Evolutionary conservation across 64 coral and sea anemone species (phyloP).

Genomic region (Hydrozoanthus tunicans): DNA sequence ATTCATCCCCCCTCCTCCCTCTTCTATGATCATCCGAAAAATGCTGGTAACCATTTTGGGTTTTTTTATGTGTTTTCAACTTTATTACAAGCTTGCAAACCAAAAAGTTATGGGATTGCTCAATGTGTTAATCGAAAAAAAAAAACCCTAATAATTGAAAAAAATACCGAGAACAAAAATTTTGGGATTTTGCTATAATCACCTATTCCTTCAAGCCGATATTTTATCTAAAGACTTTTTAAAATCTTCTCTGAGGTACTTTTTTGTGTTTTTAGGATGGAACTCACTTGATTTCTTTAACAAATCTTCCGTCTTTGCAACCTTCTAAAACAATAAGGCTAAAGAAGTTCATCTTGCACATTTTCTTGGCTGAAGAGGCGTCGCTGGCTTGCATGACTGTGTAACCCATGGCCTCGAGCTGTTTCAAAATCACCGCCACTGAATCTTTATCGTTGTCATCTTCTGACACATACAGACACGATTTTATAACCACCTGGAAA

Average conservation of each 20-base stretch:
- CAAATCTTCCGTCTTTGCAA: conserved; percentile 14
- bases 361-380: conserved; percentile 22
- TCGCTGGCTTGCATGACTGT: conserved; percentile 11
- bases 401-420: conserved; percentile 52
- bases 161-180: too few species aligned
- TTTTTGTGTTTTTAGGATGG: background rate
- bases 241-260: background rate
- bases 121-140: too few species aligned
- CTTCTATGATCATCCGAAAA: too few species aligned
- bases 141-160: too few species aligned
- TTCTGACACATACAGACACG: conserved; percentile 44
- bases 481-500: conserved; percentile 32
- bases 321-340: conserved; percentile 47
- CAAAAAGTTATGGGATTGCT: too few species aligned
- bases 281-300: conserved; percentile 41
- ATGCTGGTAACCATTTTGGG: too few species aligned
- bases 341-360: conserved; percentile 60
- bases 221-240: too few species aligned
- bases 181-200: too few species aligned
- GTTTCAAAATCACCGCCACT: background rate
- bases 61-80: too few species aligned
- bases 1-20: too few species aligned
- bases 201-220: too few species aligned
- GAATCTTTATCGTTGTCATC: background rate
- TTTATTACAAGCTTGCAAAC: too few species aligned